A percentile compares a stretch with the other conserved stretches of the same genome.
phyloP scores from a whole-genome alignment of 2,797 vertebrate genomes.

The Perodicticus potto region DNA sequence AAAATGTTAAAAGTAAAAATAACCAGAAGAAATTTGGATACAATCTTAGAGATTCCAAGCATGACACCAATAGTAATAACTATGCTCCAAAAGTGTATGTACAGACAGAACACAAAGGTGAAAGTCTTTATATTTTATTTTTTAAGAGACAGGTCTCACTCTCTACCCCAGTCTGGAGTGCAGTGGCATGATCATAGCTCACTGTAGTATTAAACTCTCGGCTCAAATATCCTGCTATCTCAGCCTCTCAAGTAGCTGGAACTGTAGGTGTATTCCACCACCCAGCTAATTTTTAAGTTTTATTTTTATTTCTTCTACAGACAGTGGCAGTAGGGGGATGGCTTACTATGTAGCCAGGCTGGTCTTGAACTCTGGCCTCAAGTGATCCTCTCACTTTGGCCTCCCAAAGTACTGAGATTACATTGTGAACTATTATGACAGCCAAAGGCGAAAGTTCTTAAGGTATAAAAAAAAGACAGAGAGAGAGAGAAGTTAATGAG shows the following conservation, averaged over 20 bases:
- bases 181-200: background rate
- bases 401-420: background rate
- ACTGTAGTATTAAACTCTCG: background rate
- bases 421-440: background rate
- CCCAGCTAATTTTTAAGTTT: background rate
- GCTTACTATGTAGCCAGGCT: background rate
- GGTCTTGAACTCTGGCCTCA: background rate
- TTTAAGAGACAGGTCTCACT: background rate
- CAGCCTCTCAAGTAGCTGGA: background rate
- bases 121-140: background rate
- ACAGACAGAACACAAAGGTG: too few relatives aligned
- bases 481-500: conserved; percentile 4
- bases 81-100: background rate
- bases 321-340: background rate
- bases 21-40: background rate
- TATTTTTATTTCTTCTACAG: background rate
- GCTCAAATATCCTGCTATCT: background rate
- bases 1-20: conserved; percentile 15
- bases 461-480: background rate
- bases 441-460: background rate
- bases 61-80: background rate
- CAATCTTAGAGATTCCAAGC: conserved; percentile 19
- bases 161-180: background rate
- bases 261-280: background rate
- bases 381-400: background rate